A percentile compares a stretch with the other conserved stretches of the same genome.
These are phyloP conservation scores for Calyptomena viridis DNA, from an alignment of 2,113 vertebrate genomes.

Conservation along the genomic window DNA sequence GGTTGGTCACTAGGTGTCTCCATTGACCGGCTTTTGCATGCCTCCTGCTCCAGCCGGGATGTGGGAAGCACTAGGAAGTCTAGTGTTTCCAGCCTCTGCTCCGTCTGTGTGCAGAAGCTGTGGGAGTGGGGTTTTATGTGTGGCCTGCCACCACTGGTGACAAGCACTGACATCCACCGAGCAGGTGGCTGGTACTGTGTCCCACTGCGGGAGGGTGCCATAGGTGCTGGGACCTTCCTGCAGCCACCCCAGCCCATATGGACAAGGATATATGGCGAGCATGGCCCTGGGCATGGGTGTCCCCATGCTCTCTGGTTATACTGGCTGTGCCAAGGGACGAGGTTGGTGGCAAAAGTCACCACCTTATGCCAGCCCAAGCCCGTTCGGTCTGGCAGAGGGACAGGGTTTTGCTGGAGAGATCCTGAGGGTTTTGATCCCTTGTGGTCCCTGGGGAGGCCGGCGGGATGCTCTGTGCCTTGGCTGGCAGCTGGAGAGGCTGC, in stretches of 20 bases:
- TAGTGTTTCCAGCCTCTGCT: background rate
- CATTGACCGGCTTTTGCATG: background rate
- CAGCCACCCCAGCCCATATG: background rate
- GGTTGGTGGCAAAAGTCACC: background rate
- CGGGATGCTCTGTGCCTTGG: fast-evolving
- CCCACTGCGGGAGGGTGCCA: background rate
- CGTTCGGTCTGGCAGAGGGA: background rate
- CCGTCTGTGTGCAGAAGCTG: background rate
- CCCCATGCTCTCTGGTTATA: fast-evolving
- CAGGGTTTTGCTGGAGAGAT: background rate
- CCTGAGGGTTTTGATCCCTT: background rate
- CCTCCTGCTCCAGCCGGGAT: background rate
- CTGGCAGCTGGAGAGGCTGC: background rate
- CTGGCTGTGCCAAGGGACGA: background rate
- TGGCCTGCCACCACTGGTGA: background rate
- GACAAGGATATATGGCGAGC: background rate
- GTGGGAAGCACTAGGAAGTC: background rate
- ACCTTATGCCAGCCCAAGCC: background rate
- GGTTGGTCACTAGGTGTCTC: constrained; percentile 45
- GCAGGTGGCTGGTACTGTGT: background rate
- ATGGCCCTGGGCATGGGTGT: background rate
- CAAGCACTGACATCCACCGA: too few relatives aligned
- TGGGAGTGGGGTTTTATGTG: background rate
- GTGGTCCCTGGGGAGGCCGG: fast-evolving
- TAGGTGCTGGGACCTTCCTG: background rate